These are phyloP conservation scores for Polymixis lichenea DNA, from an alignment of 2,888 invertebrate genomes.

Conservation along the genomic window DNA sequence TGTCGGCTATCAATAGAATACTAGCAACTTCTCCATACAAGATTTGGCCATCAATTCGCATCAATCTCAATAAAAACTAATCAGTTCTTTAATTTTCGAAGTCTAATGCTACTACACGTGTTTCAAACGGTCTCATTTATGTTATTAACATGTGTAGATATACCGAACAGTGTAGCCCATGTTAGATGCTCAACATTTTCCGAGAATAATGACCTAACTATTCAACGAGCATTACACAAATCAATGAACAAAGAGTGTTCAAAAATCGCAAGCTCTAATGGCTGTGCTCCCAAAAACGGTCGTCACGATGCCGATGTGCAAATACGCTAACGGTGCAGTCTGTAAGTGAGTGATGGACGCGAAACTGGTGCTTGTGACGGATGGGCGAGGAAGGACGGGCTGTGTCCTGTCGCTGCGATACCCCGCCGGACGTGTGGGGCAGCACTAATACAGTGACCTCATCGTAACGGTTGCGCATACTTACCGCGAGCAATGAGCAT, in stretches of 20 bases:
- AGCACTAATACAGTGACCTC: slow-evolving; percentile 80
- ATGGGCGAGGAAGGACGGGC: slow-evolving; percentile 69
- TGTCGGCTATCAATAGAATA: slow-evolving; percentile 44
- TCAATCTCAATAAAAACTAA: slow-evolving; percentile 44
- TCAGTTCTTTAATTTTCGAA: slow-evolving; percentile 28
- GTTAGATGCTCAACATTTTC: slow-evolving; percentile 44
- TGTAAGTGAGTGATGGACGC: slow-evolving; percentile 65
- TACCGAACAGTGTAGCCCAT: slow-evolving; percentile 30
- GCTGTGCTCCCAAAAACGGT: slow-evolving; percentile 46
- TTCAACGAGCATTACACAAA: slow-evolving; percentile 61
- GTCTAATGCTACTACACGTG: slow-evolving; percentile 15
- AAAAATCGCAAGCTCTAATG: slow-evolving; percentile 65
- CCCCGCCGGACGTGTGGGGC: slow-evolving; percentile 74
- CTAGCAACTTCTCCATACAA: slow-evolving; percentile 17
- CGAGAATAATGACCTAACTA: slow-evolving; percentile 61
- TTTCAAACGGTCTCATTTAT: slow-evolving; percentile 18
- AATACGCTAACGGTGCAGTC: slow-evolving; percentile 80
- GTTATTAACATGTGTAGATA: slow-evolving; percentile 35
- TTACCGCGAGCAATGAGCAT: slow-evolving; percentile 62
- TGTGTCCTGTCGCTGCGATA: slow-evolving; percentile 67
- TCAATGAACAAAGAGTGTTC: slow-evolving; percentile 61
- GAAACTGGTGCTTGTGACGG: slow-evolving; percentile 60
- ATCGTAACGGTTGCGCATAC: slow-evolving; percentile 72
- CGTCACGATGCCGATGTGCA: slow-evolving; percentile 78
- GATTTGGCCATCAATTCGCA: slow-evolving; percentile 30